Evolutionary conservation across 1,140 invertebrate species (phyloP), one percentile per base, ranked within the genome.

Genomic region (Apocrypta bakeri): DNA sequence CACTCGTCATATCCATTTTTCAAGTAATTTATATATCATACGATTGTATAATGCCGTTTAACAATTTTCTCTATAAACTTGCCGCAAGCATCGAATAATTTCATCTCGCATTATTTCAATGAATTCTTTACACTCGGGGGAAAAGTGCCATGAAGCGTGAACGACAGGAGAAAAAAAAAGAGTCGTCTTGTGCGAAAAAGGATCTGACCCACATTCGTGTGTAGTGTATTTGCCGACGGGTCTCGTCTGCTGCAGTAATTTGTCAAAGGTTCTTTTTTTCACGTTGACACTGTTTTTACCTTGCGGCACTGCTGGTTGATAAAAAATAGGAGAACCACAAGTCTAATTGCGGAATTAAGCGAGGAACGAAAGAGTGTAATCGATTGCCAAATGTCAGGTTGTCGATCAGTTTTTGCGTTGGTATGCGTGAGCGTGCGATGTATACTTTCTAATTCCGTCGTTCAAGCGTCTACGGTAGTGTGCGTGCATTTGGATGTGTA

Each of bases 381-480:
- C 29, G 69, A 71, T 71, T 71, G 69, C 27, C 69, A 71, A 71
- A 71, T 37, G 31, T 71, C 31, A 6, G 24, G 69, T 14, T 29
- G 31, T 37, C 69, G 69, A 71, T 56, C 17, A 56, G 33, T 71
- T 24, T 71, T 33, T 6, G 69, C 69, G 69, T 37, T n/a, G 21
- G 29, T 71, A 71, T 71, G 29, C 21, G 27, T 11, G 69, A 2
- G 29, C 21, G 25, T 2, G 33, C 25, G 71, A 73, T 73, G n/a
- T n/a, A 73, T 48, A 75, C 73, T 75, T 75, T 75, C 73, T 75
- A 75, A 56, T 75, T 75, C 42, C 33, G 63, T 14, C 25, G 63
- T 2, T 25, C 6, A 14, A 61, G n/a, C 56, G 56, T 14, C 33
- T 37, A 37, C 2, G 31, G 25, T n/a, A 42, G 21, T 11, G 37